Evolutionary conservation across 2,888 invertebrate genomes (phyloP).

Genomic region (Melanargia galathea): DNA sequence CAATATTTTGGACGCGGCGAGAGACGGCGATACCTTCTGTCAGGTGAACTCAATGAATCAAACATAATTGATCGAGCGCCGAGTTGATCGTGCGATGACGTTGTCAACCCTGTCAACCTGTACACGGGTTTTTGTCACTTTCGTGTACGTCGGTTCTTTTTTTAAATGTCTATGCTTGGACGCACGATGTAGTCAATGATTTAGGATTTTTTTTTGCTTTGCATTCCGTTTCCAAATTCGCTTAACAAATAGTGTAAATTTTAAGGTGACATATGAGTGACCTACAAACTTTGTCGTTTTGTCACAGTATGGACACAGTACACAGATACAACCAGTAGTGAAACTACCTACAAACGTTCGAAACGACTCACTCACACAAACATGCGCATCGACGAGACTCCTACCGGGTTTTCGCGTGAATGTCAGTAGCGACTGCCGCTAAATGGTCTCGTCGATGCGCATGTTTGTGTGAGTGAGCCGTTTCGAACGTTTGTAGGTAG

Average conservation of each 20-base stretch:
- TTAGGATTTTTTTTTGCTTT: conserved; percentile 31
- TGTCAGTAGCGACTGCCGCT: too few relatives aligned
- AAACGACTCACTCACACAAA: too few relatives aligned
- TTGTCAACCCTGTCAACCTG: conserved; percentile 57
- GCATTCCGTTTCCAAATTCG: conserved; percentile 14
- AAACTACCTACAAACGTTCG: too few relatives aligned
- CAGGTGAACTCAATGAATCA: conserved; percentile 70
- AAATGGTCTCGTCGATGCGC: too few relatives aligned
- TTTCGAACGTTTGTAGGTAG: too few relatives aligned
- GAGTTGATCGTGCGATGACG: conserved; percentile 49
- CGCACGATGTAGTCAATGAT: conserved; percentile 42
- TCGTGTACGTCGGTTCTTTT: conserved; percentile 45
- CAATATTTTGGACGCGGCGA: conserved; percentile 72
- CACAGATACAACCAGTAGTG: too few relatives aligned
- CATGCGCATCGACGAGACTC: too few relatives aligned
- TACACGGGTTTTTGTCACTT: conserved; percentile 70
- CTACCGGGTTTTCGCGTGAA: too few relatives aligned
- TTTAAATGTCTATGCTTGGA: conserved; percentile 40
- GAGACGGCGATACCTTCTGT: conserved; percentile 54
- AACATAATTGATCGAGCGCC: conserved; percentile 73
- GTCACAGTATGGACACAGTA: too few relatives aligned
- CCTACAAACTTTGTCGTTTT: too few relatives aligned
- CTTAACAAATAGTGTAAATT: background rate
- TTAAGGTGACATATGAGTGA: too few relatives aligned
- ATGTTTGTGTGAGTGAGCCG: too few relatives aligned